Conservation (phyloP, 2,113 vertebrate species). For the Ceyx cyanopectus region DNA sequence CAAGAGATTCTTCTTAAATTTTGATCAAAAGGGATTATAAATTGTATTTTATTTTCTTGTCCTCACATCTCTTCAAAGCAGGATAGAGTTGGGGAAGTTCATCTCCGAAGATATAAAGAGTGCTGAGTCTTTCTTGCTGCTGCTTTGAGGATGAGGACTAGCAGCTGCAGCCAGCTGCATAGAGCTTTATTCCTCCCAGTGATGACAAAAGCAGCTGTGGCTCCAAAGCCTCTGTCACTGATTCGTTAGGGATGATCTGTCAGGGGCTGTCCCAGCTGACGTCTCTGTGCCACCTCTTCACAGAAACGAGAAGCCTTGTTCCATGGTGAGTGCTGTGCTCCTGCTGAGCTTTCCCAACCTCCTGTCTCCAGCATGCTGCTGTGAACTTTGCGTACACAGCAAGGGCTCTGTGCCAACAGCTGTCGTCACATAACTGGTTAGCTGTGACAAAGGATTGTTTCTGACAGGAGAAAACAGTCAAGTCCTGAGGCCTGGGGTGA, state of each 20-base stretch:
- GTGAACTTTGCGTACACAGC: not conserved
- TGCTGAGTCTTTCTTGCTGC: not conserved
- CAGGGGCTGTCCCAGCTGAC: constrained; percentile 2
- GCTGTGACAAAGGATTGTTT: not conserved
- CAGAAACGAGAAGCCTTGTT: not conserved
- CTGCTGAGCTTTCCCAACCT: not conserved
- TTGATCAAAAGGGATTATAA: not conserved
- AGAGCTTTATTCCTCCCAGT: not conserved
- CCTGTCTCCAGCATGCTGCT: not conserved
- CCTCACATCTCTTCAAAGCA: not conserved
- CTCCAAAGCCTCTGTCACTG: not conserved
- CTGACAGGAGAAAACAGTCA: not conserved
- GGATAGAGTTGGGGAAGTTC: not conserved
- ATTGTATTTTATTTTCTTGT: not conserved
- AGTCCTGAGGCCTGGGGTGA: not conserved
- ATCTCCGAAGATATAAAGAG: not conserved
- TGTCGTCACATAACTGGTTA: not conserved
- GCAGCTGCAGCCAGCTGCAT: not conserved
- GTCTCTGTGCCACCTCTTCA: not conserved
- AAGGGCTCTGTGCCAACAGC: accelerated
- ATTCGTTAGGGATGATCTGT: constrained; percentile 5
- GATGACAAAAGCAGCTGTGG: not conserved
- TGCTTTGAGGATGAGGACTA: not conserved
- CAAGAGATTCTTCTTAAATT: not conserved
- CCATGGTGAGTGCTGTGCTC: accelerated